Evolutionary conservation across 2,888 invertebrate species (phyloP).

Genomic region (Trilocha varians): DNA sequence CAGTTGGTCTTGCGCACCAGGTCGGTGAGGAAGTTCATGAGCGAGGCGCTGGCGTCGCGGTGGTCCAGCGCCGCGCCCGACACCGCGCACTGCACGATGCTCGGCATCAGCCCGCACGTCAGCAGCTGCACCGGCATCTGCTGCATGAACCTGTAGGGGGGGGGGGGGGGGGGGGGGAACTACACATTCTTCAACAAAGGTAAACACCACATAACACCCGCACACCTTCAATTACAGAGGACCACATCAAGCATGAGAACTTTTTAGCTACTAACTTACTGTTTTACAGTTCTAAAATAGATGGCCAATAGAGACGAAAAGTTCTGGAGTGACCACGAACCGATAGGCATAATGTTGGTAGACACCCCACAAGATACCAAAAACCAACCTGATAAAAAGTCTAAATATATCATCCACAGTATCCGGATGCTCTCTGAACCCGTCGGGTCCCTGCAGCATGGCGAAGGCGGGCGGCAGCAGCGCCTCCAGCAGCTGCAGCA

Average conservation of each 20-base stretch:
- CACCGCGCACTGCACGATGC: constrained; percentile 87
- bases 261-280: too few species aligned
- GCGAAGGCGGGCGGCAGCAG: constrained; percentile 86
- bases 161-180: too few species aligned
- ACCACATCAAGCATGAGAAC: too few species aligned
- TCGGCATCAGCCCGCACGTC: constrained; percentile 79
- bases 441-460: constrained; percentile 84
- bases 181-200: too few species aligned
- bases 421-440: constrained; percentile 93
- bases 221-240: too few species aligned
- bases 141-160: constrained; percentile 80
- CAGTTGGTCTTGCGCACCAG: constrained; percentile 77
- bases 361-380: too few species aligned
- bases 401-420: constrained; percentile 98
- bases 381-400: constrained; percentile 76
- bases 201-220: too few species aligned
- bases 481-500: constrained; percentile 89
- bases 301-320: too few species aligned
- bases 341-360: too few species aligned
- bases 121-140: constrained; percentile 88
- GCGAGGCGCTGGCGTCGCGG: constrained; percentile 94
- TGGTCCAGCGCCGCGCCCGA: constrained; percentile 91
- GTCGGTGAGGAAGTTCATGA: constrained; percentile 96
- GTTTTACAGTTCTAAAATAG: too few species aligned
- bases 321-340: too few species aligned